Evolutionary conservation across 2,113 vertebrate species (phyloP), one percentile per base, ranked within the genome.

Genomic region (Nesoenas mayeri): DNA sequence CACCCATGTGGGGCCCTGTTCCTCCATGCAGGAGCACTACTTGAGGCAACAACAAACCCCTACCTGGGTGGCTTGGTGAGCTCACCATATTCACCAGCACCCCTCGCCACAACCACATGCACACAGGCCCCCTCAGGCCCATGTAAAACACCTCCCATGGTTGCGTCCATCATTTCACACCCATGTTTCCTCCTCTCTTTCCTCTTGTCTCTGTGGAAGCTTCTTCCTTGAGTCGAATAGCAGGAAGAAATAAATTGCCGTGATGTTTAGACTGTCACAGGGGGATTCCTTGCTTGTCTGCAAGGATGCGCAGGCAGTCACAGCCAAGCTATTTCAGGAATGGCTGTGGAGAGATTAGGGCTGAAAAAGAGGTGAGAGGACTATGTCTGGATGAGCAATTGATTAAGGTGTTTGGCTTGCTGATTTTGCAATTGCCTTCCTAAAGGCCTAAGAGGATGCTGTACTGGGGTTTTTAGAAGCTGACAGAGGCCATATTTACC

Each of bases 81-180:
- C 3, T 85, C 42, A 58, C 21, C 22, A 47, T 4, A 48, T 40
- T 48, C 62, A 38, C 4, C 2, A 29, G 18, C 38, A 67, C 12
- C 8, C 13, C 17, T 14, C 20, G 29, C 48, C 40, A 38, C 26
- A 56, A 26, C 31, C 65, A 67, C 22, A 38, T 0, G 2, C 12
- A 60, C n/a, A 26, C 5, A 48, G 26, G 12, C 15, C 14, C 32
- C 12, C 29, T 61, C 2, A 1, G 19, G 22, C 8, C 40, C 42
- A 19, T 3, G 1, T 26, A 14, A 42, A 89, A 42, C 11, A 10
- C 10, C 24, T 79, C n/a, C 44, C 9, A 1, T 1, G 0, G 25
- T 31, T 48, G 5, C 11, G 19, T n/a, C 79, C 40, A 17, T 18
- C 12, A 4, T 36, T 31, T 42, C 3, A 4, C 56, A 60, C 20